Evolutionary conservation across 2,113 vertebrate genomes (phyloP), one percentile per base, ranked within the genome.

Genomic region (Catharus minimus): DNA sequence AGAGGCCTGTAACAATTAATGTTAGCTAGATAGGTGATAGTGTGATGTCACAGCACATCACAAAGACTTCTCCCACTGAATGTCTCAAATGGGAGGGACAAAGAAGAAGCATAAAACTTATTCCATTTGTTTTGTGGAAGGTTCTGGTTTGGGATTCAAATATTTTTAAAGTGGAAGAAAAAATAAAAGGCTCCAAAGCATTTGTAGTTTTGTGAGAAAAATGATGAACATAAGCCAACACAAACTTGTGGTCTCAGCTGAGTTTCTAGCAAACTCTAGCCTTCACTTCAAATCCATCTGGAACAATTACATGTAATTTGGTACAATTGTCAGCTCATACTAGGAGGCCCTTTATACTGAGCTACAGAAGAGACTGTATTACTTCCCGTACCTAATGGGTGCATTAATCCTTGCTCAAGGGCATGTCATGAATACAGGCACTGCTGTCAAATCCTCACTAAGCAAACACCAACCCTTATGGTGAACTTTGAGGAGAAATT

Each of bases 271-370:
- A 95, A 96, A 93, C 80, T 93, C 89, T 88, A 96, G 65, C 73
- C 81, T 90, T 73, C 62, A 52, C 87, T 97, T 83, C 72, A 96
- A 94, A 96, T 96, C 96, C 92, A 95, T 96, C 88, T 92, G 72
- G 62, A 93, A 75, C 61, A 95, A 96, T 97, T 97, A 96, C 73
- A 88, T 90, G 64, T 95, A 96, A 95, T 96, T 96, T 96, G 83
- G 94, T 94, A 85, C 75, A 95, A 94, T 58, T 95, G 91, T 75
- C 86, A 90, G 26, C 73, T 91, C 73, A 71, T 96, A 62, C 65
- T 91, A 90, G 73, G 87, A 93, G 64, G 71, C 27, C 64, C 69
- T 90, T 94, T 93, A n/a, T 73, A 84, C 33, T n/a, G 85, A 87
- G 24, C 62, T 89, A 43, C 78, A 87, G 57, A 76, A 92, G 62